Evolutionary conservation across 2,888 invertebrate species (phyloP).

Genomic region (Sesia bembeciformis): DNA sequence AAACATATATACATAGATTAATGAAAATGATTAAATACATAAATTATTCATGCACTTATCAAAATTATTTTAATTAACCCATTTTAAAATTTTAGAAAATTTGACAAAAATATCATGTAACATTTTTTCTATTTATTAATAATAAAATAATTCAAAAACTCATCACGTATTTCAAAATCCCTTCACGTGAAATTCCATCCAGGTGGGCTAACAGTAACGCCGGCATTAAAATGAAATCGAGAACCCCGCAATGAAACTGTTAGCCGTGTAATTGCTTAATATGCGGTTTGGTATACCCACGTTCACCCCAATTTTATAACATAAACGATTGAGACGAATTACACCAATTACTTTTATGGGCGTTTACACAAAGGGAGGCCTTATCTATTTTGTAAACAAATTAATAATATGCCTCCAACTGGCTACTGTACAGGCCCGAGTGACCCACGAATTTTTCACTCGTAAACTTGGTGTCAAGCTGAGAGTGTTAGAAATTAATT

Average conservation of each 20-base stretch:
- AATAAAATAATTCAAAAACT: too few species aligned
- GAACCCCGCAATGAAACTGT: conserved; percentile 18
- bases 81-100: too few species aligned
- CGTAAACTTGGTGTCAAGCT: conserved; percentile 13
- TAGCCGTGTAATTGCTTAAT: conserved; percentile 29
- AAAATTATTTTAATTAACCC: too few species aligned
- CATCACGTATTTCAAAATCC: too few species aligned
- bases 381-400: conserved; percentile 50
- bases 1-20: too few species aligned
- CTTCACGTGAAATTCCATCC: not conserved
- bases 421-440: conserved; percentile 28
- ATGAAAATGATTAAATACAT: too few species aligned
- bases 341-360: conserved; percentile 54
- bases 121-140: too few species aligned
- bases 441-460: conserved; percentile 22
- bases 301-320: conserved; percentile 33
- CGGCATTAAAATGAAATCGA: conserved; percentile 1
- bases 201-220: not conserved
- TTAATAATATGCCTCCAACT: conserved; percentile 31
- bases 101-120: too few species aligned
- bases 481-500: too few species aligned
- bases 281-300: conserved; percentile 9
- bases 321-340: conserved; percentile 53
- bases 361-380: conserved; percentile 34
- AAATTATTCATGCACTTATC: too few species aligned